Conservation (phyloP, 2,888 invertebrate genomes). For the Blastobasis adustella region DNA sequence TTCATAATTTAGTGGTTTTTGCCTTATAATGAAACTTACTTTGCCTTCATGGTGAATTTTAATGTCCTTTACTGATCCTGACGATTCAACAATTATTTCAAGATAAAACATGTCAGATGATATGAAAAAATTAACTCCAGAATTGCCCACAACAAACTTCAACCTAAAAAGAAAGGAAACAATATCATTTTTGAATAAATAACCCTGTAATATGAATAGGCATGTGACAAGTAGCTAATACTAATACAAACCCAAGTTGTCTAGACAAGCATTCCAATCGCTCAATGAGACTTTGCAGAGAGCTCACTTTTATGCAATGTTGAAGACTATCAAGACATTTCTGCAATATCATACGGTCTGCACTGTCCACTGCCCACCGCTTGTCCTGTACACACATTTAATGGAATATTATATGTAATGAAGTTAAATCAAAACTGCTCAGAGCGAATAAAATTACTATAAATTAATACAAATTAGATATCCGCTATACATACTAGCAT, state of each 20-base stretch:
- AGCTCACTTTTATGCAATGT: constrained; percentile 94
- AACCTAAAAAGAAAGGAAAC: constrained; percentile 69
- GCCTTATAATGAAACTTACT: constrained; percentile 34
- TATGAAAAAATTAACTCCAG: constrained; percentile 89
- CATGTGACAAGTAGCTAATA: not conserved
- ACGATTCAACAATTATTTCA: constrained; percentile 89
- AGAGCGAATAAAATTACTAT: not conserved
- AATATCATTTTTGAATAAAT: not conserved
- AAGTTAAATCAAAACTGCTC: not conserved
- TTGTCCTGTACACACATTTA: constrained; percentile 80
- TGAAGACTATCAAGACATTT: constrained; percentile 94
- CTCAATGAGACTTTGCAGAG: constrained; percentile 93
- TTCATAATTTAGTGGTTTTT: not conserved
- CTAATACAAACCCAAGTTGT: constrained; percentile 82
- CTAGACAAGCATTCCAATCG: constrained; percentile 92
- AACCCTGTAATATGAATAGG: too few species aligned
- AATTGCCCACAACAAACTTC: constrained; percentile 89
- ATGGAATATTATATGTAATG: not conserved
- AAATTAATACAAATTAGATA: not conserved
- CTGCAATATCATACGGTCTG: constrained; percentile 89
- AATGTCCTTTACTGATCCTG: constrained; percentile 91
- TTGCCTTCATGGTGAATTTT: constrained; percentile 93
- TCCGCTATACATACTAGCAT: constrained; percentile 78
- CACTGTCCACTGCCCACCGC: constrained; percentile 88
- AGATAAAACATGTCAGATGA: constrained; percentile 98